phyloP scores from a whole-genome alignment of 64 coral and sea anemone genomes.

The Montipora cactus region DNA sequence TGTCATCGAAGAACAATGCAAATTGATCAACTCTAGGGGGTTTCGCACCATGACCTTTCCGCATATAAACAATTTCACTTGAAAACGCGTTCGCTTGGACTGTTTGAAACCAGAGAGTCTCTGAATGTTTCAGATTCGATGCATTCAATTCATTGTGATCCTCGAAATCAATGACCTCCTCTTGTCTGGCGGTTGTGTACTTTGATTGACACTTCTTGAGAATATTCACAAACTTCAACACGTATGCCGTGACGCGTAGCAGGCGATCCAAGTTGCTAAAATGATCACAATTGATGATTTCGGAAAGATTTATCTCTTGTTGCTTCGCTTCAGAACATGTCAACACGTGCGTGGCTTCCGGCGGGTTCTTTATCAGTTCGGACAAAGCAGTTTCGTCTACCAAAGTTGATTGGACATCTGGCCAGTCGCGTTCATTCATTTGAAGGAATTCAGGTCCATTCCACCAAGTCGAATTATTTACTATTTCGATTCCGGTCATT shows the following conservation, averaged over 20 bases:
- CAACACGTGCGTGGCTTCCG: not conserved
- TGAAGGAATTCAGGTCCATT: too few species aligned
- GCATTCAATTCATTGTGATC: not conserved
- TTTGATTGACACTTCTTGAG: not conserved
- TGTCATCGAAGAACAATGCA: not conserved
- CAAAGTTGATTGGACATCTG: not conserved
- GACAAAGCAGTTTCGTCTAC: not conserved
- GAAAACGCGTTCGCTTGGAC: too few species aligned
- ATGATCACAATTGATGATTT: conserved; percentile 18
- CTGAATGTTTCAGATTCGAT: not conserved
- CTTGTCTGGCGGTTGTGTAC: not conserved
- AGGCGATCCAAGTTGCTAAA: not conserved
- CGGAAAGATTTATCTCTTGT: not conserved
- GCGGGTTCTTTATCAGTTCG: not conserved
- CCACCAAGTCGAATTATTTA: not conserved
- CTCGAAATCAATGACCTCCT: not conserved
- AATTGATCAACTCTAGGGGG: not conserved
- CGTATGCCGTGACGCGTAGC: not conserved
- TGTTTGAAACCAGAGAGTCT: too few species aligned
- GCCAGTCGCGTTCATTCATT: not conserved
- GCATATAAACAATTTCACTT: too few species aligned
- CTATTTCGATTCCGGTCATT: not conserved
- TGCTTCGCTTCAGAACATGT: conserved; percentile 9
- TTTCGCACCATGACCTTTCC: too few species aligned
- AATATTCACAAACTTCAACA: not conserved